phyloP scores from a whole-genome alignment of 2,113 vertebrate genomes.

The Hemibagrus wyckioides region DNA sequence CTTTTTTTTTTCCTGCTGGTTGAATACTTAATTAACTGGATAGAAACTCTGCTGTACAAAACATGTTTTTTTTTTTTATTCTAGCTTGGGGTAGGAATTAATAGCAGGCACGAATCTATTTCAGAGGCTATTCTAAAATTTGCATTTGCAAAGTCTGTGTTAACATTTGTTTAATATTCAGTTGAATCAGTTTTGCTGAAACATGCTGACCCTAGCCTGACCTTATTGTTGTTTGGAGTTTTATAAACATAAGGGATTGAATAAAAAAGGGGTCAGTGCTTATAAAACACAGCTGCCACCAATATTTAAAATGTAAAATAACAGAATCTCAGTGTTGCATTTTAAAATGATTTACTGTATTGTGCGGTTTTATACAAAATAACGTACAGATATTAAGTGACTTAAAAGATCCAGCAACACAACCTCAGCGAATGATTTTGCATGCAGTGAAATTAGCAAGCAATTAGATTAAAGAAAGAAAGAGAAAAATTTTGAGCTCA shows the following conservation, averaged over 20 bases:
- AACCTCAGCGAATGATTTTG: background rate
- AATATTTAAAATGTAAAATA: background rate
- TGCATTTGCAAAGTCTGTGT: constrained; percentile 3
- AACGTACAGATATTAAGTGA: background rate
- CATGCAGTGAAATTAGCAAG: background rate
- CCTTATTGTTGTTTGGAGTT: constrained; percentile 14
- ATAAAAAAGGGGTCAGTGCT: constrained; percentile 24
- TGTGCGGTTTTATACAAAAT: background rate
- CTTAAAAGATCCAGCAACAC: background rate
- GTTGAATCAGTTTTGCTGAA: constrained; percentile 15
- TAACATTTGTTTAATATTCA: constrained; percentile 1
- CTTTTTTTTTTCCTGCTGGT: constrained; percentile 51
- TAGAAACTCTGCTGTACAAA: constrained; percentile 50
- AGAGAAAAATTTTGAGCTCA: background rate
- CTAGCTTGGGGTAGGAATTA: constrained; percentile 3
- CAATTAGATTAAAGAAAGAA: background rate
- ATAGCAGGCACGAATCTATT: background rate
- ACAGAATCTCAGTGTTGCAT: background rate
- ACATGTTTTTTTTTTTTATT: constrained; percentile 42
- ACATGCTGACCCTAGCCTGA: constrained; percentile 19
- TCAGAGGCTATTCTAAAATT: background rate
- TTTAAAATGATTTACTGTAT: background rate
- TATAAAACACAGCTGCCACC: background rate
- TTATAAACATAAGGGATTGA: constrained; percentile 39
- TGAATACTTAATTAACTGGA: constrained; percentile 58